Base-by-base conservation (phyloP, 2,113 vertebrate genomes). In the Brienomyrus longianalis region DNA sequence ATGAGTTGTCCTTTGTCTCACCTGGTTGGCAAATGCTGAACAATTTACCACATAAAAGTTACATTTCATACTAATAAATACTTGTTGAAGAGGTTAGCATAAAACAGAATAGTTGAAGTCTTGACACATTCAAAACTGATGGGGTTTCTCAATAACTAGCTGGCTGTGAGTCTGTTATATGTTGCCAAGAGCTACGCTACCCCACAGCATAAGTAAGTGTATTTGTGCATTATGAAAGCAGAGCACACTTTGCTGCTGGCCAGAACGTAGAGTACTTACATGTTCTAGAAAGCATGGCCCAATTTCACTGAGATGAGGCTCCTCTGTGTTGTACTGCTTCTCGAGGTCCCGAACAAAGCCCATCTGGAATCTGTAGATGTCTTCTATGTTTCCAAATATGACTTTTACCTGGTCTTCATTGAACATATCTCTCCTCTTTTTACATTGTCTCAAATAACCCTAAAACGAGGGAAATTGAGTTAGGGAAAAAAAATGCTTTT, bases 341-440 rank as follows among this genome's bases (percentile, higher is more conserved):
- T 99, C 98, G 94, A 99, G 93, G 91, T 99, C 98, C 95, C 98
- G 94, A 35, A 99, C 98, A 39, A 99, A 99, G 11, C 97, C 97
- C 97, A 99, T 98, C 95, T 99, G 98, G 94, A 99, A 99, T 86
- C 98, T 97, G 94, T 98, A 99, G 94, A 99, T 99, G 93, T 99
- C 98, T 92, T 99, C 98, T 0, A 99, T 99, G 95, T 99, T 99
- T 80, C 98, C 98, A 88, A 99, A 99, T 91, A 99, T 99, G 93
- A 98, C 95, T 92, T 97, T 98, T 21, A 99, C 94, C 94, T 99
- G 98, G 83, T 99, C 98, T 31, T 99, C 98, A 1, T 97, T 99
- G 95, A 99, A 99, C 98, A 99, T 99, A 95, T 99, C 98, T 92
- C 98, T 96, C 35, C 98, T 97, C 94, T 99, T 99, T 91, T 97